A percentile compares a stretch with the other conserved stretches of the same genome.
Evolutionary conservation across 2,888 invertebrate genomes (phyloP).

Genomic region (Lapara coniferarum): DNA sequence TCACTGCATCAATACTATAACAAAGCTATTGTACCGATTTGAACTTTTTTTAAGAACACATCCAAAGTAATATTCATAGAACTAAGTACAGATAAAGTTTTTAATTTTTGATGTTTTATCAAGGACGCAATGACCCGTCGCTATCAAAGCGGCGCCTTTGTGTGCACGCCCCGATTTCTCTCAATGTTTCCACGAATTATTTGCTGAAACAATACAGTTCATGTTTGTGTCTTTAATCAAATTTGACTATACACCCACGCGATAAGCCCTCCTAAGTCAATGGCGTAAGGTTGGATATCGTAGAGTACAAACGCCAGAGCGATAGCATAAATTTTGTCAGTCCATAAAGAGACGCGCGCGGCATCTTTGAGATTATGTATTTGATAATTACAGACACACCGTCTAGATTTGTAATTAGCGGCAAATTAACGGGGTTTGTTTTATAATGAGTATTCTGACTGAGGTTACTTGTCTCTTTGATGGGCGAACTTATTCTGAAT

Average conservation of each 20-base stretch:
- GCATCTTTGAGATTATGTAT: constrained; percentile 76
- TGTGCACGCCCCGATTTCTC: constrained; percentile 71
- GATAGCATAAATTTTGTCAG: constrained; percentile 48
- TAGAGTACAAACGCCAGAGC: constrained; percentile 24
- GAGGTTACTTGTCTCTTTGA: constrained; percentile 38
- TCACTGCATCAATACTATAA: too few species aligned
- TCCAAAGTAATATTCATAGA: constrained; percentile 5
- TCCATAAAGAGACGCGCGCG: constrained; percentile 42
- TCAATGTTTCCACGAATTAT: constrained; percentile 76
- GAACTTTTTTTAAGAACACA: background rate
- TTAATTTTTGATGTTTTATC: constrained; percentile 42
- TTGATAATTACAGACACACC: constrained; percentile 73
- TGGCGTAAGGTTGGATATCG: constrained; percentile 45
- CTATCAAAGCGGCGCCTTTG: constrained; percentile 65
- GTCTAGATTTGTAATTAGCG: constrained; percentile 74
- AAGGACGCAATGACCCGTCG: constrained; percentile 51
- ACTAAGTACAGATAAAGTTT: constrained; percentile 11
- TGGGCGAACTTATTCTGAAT: background rate
- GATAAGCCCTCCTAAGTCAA: constrained; percentile 35
- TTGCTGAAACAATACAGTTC: constrained; percentile 79
- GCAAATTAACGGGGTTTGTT: constrained; percentile 47
- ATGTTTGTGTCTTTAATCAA: constrained; percentile 62
- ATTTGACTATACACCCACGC: constrained; percentile 28
- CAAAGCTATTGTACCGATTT: too few species aligned
- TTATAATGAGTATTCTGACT: constrained; percentile 52